Evolutionary conservation across 2,888 invertebrate species (phyloP).

Genomic region (Microplitis deprimator): DNA sequence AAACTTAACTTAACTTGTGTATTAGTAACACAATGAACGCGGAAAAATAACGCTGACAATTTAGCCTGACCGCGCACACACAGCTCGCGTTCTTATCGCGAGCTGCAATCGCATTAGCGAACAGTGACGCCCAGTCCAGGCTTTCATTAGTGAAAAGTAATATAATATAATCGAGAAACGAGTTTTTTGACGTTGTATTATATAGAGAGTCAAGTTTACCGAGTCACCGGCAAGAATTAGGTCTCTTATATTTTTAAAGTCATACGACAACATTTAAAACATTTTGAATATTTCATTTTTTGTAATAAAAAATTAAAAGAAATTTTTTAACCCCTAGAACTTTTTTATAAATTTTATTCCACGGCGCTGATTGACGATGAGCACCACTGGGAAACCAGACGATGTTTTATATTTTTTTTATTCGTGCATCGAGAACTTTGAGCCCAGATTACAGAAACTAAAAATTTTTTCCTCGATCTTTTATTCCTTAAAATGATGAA

Average conservation of each 20-base stretch:
- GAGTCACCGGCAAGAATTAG: neutral
- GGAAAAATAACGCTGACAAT: slow-evolving; percentile 65
- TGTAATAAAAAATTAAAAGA: no score
- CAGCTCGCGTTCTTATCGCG: slow-evolving; percentile 31
- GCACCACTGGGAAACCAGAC: slow-evolving; percentile 47
- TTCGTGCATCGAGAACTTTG: neutral
- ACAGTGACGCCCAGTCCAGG: slow-evolving; percentile 64
- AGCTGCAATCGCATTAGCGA: slow-evolving; percentile 67
- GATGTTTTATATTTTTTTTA: slow-evolving; percentile 37
- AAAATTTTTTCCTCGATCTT: slow-evolving; percentile 13
- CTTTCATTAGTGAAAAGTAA: slow-evolving; percentile 70
- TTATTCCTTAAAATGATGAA: slow-evolving; percentile 4
- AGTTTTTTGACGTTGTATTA: slow-evolving; percentile 29
- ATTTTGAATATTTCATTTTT: neutral
- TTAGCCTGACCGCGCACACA: slow-evolving; percentile 33
- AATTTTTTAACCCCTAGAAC: no score
- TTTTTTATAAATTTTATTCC: neutral
- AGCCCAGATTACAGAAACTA: neutral
- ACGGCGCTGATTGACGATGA: slow-evolving; percentile 9
- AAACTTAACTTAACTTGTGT: neutral
- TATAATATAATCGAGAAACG: slow-evolving; percentile 59
- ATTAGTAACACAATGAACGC: slow-evolving; percentile 36
- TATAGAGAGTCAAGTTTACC: neutral
- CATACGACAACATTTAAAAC: neutral
- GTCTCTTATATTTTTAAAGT: neutral